Percentiles rank a stretch among this genome's conserved stretches.
phyloP scores from a whole-genome alignment of 1,140 invertebrate genomes.

The Cotesia typhae region DNA sequence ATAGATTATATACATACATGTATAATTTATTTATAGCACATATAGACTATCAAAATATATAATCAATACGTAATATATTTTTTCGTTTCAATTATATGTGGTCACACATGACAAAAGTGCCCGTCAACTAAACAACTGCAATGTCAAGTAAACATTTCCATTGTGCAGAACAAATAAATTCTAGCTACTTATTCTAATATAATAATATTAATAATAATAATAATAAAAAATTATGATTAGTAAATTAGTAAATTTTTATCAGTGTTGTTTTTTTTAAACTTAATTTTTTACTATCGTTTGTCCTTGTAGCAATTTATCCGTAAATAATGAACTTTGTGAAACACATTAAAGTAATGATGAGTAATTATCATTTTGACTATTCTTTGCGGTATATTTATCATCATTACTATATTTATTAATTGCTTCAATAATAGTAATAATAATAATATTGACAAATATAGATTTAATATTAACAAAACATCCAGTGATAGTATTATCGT shows the following conservation, averaged over 20 bases:
- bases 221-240: too few species aligned
- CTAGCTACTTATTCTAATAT: background rate
- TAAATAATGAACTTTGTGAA: too few species aligned
- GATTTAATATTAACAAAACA: slow-evolving; percentile 33
- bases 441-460: slow-evolving; percentile 34
- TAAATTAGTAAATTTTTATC: too few species aligned
- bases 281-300: too few species aligned
- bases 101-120: slow-evolving; percentile 55
- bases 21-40: too few species aligned
- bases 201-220: too few species aligned
- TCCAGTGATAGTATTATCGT: slow-evolving; percentile 39
- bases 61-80: slow-evolving; percentile 27
- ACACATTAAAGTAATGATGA: too few species aligned
- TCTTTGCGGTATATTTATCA: slow-evolving; percentile 30
- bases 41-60: too few species aligned
- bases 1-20: too few species aligned
- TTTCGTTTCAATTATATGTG: slow-evolving; percentile 52
- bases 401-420: slow-evolving; percentile 33
- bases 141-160: background rate
- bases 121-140: slow-evolving; percentile 48
- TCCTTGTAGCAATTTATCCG: too few species aligned
- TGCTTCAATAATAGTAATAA: slow-evolving; percentile 36
- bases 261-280: too few species aligned
- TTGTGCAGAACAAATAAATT: background rate
- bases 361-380: slow-evolving; percentile 29